Evolutionary conservation across 1,140 invertebrate species (phyloP), one percentile per base, ranked within the genome.

Genomic region (Diabrotica virgifera): DNA sequence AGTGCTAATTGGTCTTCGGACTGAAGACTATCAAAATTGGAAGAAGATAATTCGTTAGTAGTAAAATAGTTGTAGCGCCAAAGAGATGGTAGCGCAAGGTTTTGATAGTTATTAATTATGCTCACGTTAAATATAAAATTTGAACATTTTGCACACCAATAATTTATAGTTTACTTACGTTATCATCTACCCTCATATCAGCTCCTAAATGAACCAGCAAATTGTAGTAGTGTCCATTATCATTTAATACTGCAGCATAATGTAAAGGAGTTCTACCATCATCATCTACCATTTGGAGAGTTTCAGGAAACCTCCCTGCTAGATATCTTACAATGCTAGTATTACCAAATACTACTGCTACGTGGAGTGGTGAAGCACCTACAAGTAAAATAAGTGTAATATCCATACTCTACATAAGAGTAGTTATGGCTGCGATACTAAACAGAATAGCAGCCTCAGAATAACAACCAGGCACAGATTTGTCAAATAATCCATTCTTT

Each of bases 321-420:
- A 88, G 77, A 80, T 88, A 88, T 76, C 83, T 79, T 5, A 85
- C 81, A 5, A 85, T 76, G 72, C 87, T 85, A 9, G 88, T 90
- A 74, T 90, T 86, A 36, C 89, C 89, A 78, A 90, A 92, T 63
- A 96, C 84, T 0, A 92, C 90, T 7, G 95, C 94, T 57, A 96
- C 95, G 79, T 99, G 96, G 50, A 98, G 81, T 4, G 96, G 91
- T 0, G 94, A 95, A 35, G 94, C 89, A n/a, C 94, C 93, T 62
- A 12, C 7, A 62, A 46, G 6, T 46, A 10, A 46, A 24, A 24
- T n/a, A n/a, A n/a, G n/a, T n/a, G n/a, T n/a, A n/a, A n/a, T n/a
- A n/a, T n/a, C n/a, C n/a, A n/a, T n/a, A n/a, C n/a, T n/a, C n/a
- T n/a, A n/a, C n/a, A n/a, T n/a, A n/a, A n/a, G n/a, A n/a, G n/a